A percentile compares a stretch with the other conserved stretches of the same genome.
Conservation (phyloP, 2,113 vertebrate species). For the Erythrocebus patas region DNA sequence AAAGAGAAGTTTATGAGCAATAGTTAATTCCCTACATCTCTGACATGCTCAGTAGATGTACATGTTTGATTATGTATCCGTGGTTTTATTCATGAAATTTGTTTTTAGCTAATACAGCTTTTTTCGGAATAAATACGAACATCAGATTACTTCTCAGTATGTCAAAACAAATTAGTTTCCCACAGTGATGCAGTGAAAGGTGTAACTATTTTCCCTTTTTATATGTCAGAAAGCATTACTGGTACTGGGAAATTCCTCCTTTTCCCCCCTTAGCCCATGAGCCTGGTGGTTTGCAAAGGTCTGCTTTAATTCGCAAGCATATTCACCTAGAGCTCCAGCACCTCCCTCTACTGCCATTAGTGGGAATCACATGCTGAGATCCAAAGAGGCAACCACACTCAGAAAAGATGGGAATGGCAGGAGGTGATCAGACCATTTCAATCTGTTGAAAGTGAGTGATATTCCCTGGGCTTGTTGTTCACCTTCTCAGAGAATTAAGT, state of each 20-base stretch:
- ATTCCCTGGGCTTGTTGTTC: constrained; percentile 30
- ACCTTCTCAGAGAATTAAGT: constrained; percentile 60
- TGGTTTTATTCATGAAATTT: constrained; percentile 70
- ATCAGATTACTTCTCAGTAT: constrained; percentile 65
- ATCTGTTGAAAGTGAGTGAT: constrained; percentile 53
- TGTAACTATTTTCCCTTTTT: constrained; percentile 74
- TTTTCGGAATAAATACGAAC: constrained; percentile 71
- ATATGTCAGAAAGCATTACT: constrained; percentile 70
- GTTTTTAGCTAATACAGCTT: constrained; percentile 75
- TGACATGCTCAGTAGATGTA: constrained; percentile 23
- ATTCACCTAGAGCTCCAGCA: background rate
- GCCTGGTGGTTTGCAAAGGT: background rate
- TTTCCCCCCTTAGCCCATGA: background rate
- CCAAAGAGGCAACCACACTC: background rate
- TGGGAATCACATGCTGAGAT: background rate
- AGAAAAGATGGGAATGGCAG: constrained; percentile 21
- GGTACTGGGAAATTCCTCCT: background rate
- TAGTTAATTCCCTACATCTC: constrained; percentile 34
- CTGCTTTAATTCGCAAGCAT: background rate
- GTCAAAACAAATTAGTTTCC: constrained; percentile 76
- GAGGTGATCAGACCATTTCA: constrained; percentile 48
- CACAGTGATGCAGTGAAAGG: constrained; percentile 71
- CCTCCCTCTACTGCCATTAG: constrained; percentile 41
- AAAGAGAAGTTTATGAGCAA: constrained; percentile 34
- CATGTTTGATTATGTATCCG: constrained; percentile 34